Base-by-base conservation (phyloP, 2,888 invertebrate species). In the Baronia brevicornis region DNA sequence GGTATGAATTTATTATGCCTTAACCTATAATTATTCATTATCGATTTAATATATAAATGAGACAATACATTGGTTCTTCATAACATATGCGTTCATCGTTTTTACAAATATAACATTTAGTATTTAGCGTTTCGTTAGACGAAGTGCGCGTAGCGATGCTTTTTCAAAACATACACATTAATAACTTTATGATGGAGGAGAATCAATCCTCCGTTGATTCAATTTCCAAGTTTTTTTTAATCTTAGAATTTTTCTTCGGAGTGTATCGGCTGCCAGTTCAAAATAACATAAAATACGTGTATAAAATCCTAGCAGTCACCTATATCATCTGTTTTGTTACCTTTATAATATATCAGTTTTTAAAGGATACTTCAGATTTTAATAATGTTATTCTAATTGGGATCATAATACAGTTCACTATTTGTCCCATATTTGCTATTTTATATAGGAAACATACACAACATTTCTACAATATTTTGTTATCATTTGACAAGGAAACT, bases 401-500 rank as follows among this genome's bases (percentile, higher is more conserved):
- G n/a, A 35, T 38, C 24, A 8, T 13, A 5, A 4, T 33, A 4
- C 38, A 42, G 20, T 44, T 39, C 12, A 25, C 37, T 3, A 8
- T 41, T 10, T 43, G 40, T 15, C 27, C 28, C 2, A 3, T 42
- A 3, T n/a, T 43, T 5, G 36, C 36, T 15, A 24, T 36, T 23
- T 6, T 34, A 3, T 33, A 39, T 3, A 21, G 36, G 9, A 41
- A 29, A 7, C 39, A 26, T 14, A 10, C 53, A 1, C 17, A 13
- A 2, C 23, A 28, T 5, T 48, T 44, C 28, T 53, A 48, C 28
- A 8, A 19, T 4, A 39, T 36, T 18, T 39, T 53, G 12, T 29
- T 31, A 10, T 34, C 41, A 26, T 43, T 47, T 22, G 48, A 53
- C 24, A 27, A 23, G 8, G 42, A 42, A 28, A 35, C 42, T 36